Percentiles rank a stretch among this genome's conserved stretches.
These are phyloP conservation scores for Muscicapa comitata DNA, from an alignment of 2,797 vertebrate species.

Conservation along the genomic window DNA sequence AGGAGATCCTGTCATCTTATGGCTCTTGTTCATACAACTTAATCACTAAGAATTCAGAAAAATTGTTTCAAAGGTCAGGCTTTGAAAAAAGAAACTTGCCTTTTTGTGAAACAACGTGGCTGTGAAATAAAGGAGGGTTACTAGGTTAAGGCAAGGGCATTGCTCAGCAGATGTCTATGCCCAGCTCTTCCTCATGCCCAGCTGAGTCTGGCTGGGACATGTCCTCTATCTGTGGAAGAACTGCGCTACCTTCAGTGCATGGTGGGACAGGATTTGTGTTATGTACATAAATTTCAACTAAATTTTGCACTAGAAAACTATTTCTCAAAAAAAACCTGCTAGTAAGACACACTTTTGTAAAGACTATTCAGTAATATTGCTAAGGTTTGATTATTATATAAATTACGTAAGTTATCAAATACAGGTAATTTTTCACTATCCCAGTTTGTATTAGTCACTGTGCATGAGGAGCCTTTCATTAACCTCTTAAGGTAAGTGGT, in stretches of 20 bases:
- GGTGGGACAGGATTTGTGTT: neutral
- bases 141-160: neutral
- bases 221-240: neutral
- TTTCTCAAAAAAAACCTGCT: neutral
- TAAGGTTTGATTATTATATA: neutral
- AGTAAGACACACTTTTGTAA: neutral
- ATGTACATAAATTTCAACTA: neutral
- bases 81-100: neutral
- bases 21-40: neutral
- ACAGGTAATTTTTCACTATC: neutral
- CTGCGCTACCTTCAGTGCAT: neutral
- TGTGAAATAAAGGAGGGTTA: neutral
- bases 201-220: neutral
- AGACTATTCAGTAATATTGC: neutral
- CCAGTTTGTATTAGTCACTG: neutral
- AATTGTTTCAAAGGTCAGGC: neutral
- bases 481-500: neutral
- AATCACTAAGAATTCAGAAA: neutral
- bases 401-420: neutral
- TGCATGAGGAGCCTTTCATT: neutral
- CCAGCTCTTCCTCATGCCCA: rapidly evolving
- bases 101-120: neutral
- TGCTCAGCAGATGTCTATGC: neutral
- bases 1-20: neutral
- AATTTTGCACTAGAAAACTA: neutral